Percentiles rank a stretch among this genome's conserved stretches.
These are phyloP conservation scores for Crypturellus tataupa DNA, from an alignment of 2,797 vertebrate genomes.

Conservation along the genomic window DNA sequence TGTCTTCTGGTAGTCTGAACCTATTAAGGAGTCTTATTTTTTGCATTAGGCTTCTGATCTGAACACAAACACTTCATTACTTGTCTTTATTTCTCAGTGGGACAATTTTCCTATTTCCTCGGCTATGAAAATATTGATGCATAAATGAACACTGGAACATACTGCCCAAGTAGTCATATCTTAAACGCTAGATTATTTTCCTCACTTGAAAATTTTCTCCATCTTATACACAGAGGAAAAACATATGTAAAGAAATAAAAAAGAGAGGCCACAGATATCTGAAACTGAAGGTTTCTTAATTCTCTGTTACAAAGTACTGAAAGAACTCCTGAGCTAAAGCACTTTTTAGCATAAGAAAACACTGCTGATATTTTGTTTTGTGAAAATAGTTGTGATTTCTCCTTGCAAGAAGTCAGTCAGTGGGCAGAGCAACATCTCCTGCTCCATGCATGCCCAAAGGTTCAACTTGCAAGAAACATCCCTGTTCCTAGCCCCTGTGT, in stretches of 20 bases:
- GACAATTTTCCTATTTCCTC: not conserved
- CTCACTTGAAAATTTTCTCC: not conserved
- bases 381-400: not conserved
- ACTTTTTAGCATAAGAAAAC: not conserved
- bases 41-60: not conserved
- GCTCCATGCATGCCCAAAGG: not conserved
- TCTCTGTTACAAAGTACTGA: not conserved
- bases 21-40: not conserved
- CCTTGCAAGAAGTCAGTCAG: not conserved
- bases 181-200: not conserved
- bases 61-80: not conserved
- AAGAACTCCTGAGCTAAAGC: not conserved
- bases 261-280: not conserved
- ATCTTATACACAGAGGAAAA: not conserved
- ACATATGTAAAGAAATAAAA: too few species aligned
- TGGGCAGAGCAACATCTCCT: not conserved
- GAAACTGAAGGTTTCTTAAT: not conserved
- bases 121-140: fast-evolving
- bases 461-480: not conserved
- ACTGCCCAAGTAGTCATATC: not conserved
- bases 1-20: not conserved
- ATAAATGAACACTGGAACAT: not conserved
- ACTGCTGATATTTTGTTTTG: not conserved
- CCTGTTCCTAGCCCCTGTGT: fast-evolving
- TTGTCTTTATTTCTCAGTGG: not conserved